These are phyloP conservation scores for Aramus guarauna DNA, from an alignment of 2,113 vertebrate genomes.

Conservation along the genomic window DNA sequence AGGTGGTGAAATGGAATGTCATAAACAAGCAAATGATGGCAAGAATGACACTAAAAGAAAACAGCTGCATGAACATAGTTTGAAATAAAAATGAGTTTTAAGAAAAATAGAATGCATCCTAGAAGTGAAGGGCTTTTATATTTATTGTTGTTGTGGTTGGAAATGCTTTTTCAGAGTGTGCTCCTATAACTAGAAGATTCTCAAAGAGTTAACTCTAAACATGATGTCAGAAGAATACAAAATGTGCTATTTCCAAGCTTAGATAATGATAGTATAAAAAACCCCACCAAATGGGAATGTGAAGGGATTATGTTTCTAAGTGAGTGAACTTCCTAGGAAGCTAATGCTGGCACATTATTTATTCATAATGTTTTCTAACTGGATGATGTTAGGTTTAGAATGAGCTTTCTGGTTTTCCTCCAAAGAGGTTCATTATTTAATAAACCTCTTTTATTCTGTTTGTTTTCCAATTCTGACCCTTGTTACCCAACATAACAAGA, in stretches of 20 bases:
- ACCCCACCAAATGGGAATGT: not conserved
- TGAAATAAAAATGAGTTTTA: not conserved
- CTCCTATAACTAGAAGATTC: not conserved
- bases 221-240: not conserved
- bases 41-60: not conserved
- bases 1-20: not conserved
- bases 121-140: not conserved
- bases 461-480: constrained; percentile 20
- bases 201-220: not conserved
- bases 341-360: not conserved
- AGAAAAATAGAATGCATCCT: not conserved
- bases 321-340: not conserved
- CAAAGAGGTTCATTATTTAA: not conserved
- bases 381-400: not conserved
- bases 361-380: constrained; percentile 5
- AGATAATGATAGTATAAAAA: not conserved
- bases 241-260: not conserved
- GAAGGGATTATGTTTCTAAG: constrained; percentile 7
- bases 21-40: not conserved
- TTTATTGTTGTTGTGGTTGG: not conserved
- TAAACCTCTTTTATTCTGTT: not conserved
- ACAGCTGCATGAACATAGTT: not conserved
- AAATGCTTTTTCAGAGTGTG: not conserved
- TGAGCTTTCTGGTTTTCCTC: not conserved
- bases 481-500: not conserved